A percentile compares a stretch with the other conserved stretches of the same genome.
These are phyloP conservation scores for Bos indicus DNA, from an alignment of 2,113 vertebrate species.

Conservation along the genomic window DNA sequence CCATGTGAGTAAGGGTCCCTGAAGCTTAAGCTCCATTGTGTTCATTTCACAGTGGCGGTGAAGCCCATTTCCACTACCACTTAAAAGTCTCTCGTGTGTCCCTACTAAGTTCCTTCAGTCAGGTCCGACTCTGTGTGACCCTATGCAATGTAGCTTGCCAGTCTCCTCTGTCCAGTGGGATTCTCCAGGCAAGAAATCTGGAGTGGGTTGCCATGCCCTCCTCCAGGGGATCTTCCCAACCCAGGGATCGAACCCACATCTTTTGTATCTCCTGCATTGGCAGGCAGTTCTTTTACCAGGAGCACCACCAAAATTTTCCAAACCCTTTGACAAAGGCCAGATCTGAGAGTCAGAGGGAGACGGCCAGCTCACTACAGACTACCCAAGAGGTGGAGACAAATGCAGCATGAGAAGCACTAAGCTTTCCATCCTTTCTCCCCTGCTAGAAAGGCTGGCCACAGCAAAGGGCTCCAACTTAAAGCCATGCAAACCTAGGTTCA, in stretches of 20 bases:
- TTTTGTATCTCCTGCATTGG: background rate
- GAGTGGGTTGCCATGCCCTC: background rate
- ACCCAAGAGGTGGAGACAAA: background rate
- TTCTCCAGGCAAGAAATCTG: background rate
- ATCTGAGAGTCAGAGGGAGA: background rate
- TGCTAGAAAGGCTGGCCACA: background rate
- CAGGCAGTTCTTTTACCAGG: background rate
- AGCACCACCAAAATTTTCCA: background rate
- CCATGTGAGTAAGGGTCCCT: background rate
- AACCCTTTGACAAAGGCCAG: background rate
- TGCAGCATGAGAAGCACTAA: background rate
- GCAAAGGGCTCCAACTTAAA: background rate
- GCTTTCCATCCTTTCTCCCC: background rate
- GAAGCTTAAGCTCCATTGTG: background rate
- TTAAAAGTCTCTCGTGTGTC: background rate
- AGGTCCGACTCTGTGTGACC: background rate
- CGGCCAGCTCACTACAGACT: background rate
- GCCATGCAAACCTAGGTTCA: background rate
- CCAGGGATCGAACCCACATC: background rate
- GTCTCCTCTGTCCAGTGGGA: background rate
- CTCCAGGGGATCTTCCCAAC: background rate
- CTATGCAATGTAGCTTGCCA: background rate
- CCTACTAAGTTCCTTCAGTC: background rate
- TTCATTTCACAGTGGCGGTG: background rate
- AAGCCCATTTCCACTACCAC: background rate